Conservation (phyloP, 2,888 invertebrate species). For the Aproaerema taeniolella region DNA sequence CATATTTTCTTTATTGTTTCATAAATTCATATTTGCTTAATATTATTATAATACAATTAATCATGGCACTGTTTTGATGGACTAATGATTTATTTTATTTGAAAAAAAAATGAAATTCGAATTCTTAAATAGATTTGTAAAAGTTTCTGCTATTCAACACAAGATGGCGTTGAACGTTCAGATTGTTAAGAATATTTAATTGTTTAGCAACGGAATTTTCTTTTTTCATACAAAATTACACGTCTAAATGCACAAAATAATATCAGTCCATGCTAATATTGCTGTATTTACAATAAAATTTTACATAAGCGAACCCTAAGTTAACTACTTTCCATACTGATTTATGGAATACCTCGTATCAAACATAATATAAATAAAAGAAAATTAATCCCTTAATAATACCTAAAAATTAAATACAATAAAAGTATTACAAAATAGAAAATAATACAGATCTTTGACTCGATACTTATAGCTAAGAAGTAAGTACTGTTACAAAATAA, state of each 20-base stretch:
- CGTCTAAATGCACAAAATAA: constrained; percentile 66
- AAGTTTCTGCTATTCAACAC: constrained; percentile 27
- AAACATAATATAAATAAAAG: constrained; percentile 59
- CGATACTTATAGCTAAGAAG: constrained; percentile 65
- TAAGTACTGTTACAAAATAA: constrained; percentile 64
- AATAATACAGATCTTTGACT: constrained; percentile 78
- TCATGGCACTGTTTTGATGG: constrained; percentile 26
- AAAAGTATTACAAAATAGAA: constrained; percentile 75
- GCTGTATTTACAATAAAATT: constrained; percentile 49
- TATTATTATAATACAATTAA: too few relatives aligned
- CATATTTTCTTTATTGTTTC: too few relatives aligned
- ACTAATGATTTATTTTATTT: constrained; percentile 15
- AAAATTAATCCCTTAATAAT: constrained; percentile 47
- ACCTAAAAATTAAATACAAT: constrained; percentile 62
- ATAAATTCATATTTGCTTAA: too few relatives aligned
- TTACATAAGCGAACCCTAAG: constrained; percentile 58
- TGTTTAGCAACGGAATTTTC: too few relatives aligned
- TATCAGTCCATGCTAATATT: constrained; percentile 69
- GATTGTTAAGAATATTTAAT: background rate
- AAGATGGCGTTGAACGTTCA: constrained; percentile 37
- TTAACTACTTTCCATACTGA: constrained; percentile 60
- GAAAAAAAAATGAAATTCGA: background rate
- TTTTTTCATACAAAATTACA: constrained; percentile 30
- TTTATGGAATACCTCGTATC: constrained; percentile 72
- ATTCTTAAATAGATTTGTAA: background rate